Conservation (phyloP, 2,113 vertebrate genomes). For the Dasyurus viverrinus region DNA sequence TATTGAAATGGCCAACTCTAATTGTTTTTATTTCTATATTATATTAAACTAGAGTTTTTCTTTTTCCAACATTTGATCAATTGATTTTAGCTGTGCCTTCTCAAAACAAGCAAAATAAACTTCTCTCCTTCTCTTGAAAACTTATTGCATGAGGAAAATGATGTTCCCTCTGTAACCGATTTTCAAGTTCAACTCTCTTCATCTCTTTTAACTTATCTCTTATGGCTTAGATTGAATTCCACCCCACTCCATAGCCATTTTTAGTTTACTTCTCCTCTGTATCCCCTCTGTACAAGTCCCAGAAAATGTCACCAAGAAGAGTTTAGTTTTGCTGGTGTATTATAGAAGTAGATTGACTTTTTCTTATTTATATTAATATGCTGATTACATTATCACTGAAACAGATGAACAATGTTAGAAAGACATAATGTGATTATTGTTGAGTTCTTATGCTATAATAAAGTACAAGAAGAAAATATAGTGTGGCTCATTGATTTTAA, state of each 20-base stretch:
- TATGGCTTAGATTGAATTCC: not conserved
- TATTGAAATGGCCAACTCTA: not conserved
- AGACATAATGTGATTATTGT: not conserved
- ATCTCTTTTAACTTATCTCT: not conserved
- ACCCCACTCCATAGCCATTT: not conserved
- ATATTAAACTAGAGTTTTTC: not conserved
- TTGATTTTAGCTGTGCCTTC: not conserved
- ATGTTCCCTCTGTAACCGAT: not conserved
- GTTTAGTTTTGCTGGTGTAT: not conserved
- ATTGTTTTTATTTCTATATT: not conserved
- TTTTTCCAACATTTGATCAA: not conserved
- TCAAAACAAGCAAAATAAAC: not conserved
- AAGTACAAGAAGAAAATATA: not conserved
- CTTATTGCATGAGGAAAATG: not conserved
- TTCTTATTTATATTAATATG: not conserved
- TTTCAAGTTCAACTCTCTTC: not conserved
- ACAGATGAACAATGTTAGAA: not conserved
- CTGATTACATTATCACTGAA: not conserved
- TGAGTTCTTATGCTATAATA: not conserved
- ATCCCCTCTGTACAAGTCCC: not conserved
- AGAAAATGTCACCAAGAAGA: not conserved
- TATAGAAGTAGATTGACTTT: not conserved
- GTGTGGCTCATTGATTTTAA: not conserved
- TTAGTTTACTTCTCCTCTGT: not conserved
- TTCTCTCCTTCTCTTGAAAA: not conserved